These are phyloP conservation scores for Drosophila truncata DNA, from an alignment of 1,140 invertebrate genomes.

Conservation along the genomic window DNA sequence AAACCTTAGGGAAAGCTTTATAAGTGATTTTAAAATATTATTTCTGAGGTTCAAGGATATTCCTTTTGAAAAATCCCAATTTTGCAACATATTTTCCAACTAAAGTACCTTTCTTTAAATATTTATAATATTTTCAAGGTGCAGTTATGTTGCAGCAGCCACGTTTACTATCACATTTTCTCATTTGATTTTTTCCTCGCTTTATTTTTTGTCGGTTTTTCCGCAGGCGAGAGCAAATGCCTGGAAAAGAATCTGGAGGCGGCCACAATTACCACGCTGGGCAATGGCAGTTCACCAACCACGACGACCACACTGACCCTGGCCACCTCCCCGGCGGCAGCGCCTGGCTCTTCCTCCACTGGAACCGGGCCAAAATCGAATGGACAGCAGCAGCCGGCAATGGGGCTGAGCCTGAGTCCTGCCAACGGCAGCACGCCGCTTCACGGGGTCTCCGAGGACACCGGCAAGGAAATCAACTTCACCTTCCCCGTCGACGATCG, in stretches of 20 bases:
- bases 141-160: neutral
- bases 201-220: neutral
- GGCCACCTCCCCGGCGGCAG: slow-evolving; percentile 43
- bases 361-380: slow-evolving; percentile 28
- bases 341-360: neutral
- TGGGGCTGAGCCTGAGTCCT: slow-evolving; percentile 37
- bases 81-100: too few relatives aligned
- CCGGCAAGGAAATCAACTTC: slow-evolving; percentile 83
- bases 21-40: neutral
- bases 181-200: slow-evolving; percentile 12
- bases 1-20: neutral
- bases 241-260: slow-evolving; percentile 82
- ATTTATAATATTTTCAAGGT: neutral
- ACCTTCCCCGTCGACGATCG: slow-evolving; percentile 84
- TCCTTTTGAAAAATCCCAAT: neutral
- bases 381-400: slow-evolving; percentile 25
- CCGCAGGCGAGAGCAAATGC: slow-evolving; percentile 80
- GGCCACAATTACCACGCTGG: slow-evolving; percentile 68
- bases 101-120: too few relatives aligned
- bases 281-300: slow-evolving; percentile 75
- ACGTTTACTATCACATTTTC: slow-evolving; percentile 17
- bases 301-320: slow-evolving; percentile 69
- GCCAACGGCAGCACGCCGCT: slow-evolving; percentile 49
- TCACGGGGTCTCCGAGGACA: slow-evolving; percentile 48
- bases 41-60: neutral